Percentiles rank a stretch among this genome's conserved stretches.
phyloP scores from a whole-genome alignment of 2,113 vertebrate genomes.

The Archocentrus centrarchus region DNA sequence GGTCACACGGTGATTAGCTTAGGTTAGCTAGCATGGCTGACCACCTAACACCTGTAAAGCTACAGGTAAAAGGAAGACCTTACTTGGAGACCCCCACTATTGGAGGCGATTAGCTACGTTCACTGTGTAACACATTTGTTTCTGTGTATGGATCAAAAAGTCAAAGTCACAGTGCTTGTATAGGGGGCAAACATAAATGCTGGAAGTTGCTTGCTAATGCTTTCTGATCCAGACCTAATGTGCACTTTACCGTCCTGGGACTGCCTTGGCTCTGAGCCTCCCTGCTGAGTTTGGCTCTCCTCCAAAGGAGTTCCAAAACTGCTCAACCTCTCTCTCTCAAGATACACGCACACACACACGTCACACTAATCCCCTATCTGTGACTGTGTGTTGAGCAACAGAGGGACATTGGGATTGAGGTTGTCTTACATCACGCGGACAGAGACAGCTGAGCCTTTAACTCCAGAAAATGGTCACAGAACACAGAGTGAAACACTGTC shows the following conservation, averaged over 20 bases:
- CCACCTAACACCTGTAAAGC: not conserved
- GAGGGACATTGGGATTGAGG: constrained; percentile 68
- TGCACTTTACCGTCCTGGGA: not conserved
- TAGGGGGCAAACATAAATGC: not conserved
- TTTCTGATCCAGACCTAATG: constrained; percentile 32
- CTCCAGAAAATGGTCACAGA: constrained; percentile 21
- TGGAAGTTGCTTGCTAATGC: not conserved
- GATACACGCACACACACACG: constrained; percentile 49
- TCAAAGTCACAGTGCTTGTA: not conserved
- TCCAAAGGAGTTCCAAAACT: constrained; percentile 50
- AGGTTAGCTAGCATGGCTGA: not conserved
- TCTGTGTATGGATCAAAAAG: not conserved
- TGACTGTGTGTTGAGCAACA: constrained; percentile 29
- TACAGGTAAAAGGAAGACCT: not conserved
- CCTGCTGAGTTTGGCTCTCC: not conserved
- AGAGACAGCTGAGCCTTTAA: constrained; percentile 29
- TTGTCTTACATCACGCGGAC: constrained; percentile 59
- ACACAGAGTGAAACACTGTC: not conserved
- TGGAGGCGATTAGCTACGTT: not conserved
- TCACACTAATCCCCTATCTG: constrained; percentile 62
- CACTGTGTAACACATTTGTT: not conserved
- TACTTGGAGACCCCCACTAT: not conserved
- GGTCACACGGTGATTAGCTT: not conserved
- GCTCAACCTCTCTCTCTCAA: constrained; percentile 53
- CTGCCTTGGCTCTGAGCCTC: not conserved